phyloP scores from a whole-genome alignment of 2,888 invertebrate genomes.

The Clitarchus hookeri region DNA sequence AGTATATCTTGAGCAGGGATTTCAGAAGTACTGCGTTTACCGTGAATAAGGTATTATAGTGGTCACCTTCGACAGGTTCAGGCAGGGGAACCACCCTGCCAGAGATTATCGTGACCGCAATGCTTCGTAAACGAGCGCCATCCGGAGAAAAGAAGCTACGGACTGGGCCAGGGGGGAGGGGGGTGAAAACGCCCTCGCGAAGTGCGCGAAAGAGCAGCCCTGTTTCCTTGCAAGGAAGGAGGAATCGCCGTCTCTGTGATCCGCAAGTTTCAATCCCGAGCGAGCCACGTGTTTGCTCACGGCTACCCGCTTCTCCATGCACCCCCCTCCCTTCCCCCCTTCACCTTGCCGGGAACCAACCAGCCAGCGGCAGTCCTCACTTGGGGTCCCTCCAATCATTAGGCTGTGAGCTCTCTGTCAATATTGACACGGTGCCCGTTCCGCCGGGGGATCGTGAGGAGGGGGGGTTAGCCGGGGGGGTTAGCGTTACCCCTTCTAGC shows the following conservation, averaged over 20 bases:
- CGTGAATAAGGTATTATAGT: background rate
- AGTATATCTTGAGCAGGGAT: too few species aligned
- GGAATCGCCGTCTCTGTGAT: background rate
- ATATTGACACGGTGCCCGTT: background rate
- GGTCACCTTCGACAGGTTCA: background rate
- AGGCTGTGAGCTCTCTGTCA: slow-evolving; percentile 3
- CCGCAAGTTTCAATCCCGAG: slow-evolving; percentile 10
- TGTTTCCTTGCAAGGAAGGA: background rate
- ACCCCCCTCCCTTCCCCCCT: background rate
- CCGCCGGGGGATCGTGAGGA: background rate
- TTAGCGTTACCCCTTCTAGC: background rate
- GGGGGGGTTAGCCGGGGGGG: background rate
- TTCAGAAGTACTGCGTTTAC: too few species aligned
- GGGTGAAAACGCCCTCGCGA: background rate
- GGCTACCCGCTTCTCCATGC: background rate
- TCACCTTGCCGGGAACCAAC: background rate
- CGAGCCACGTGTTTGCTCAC: background rate
- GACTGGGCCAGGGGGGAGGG: background rate
- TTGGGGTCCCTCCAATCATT: background rate
- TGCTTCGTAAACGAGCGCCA: background rate
- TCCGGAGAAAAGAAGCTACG: background rate
- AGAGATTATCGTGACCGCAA: background rate
- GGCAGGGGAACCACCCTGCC: background rate
- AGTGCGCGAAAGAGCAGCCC: background rate
- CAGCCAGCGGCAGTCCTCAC: slow-evolving; percentile 4